phyloP scores from a whole-genome alignment of 2,797 vertebrate species.

The Pelochelys cantorii region DNA sequence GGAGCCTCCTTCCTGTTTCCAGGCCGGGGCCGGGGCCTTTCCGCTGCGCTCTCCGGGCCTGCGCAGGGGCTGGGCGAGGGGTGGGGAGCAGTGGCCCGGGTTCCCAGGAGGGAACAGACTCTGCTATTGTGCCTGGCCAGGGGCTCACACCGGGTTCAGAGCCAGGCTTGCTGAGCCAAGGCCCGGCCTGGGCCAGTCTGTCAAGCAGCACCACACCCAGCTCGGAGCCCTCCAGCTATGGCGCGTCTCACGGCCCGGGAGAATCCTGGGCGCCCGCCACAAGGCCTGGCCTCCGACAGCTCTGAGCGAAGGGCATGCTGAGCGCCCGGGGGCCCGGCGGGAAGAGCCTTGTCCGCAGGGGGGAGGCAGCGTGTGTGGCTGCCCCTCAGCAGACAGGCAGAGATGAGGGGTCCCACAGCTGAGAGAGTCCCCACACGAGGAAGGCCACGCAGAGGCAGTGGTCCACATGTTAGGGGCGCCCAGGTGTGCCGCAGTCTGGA shows the following conservation, averaged over 20 bases:
- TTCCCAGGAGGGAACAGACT: too few species aligned
- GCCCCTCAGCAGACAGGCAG: background rate
- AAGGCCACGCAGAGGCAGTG: background rate
- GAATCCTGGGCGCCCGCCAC: too few species aligned
- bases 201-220: background rate
- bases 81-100: too few species aligned
- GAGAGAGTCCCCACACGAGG: rapidly evolving
- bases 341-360: too few species aligned
- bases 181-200: background rate
- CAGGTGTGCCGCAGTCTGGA: background rate
- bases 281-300: too few species aligned
- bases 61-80: too few species aligned
- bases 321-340: too few species aligned
- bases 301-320: background rate
- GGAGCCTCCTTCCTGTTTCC: background rate
- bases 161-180: background rate
- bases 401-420: background rate
- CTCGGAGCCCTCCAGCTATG: background rate
- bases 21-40: background rate
- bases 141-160: background rate
- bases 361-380: too few species aligned
- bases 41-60: background rate
- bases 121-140: background rate
- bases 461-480: background rate
- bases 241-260: background rate